These are phyloP conservation scores for Drosophila bunnanda DNA, from an alignment of 2,888 invertebrate species.

Conservation along the genomic window DNA sequence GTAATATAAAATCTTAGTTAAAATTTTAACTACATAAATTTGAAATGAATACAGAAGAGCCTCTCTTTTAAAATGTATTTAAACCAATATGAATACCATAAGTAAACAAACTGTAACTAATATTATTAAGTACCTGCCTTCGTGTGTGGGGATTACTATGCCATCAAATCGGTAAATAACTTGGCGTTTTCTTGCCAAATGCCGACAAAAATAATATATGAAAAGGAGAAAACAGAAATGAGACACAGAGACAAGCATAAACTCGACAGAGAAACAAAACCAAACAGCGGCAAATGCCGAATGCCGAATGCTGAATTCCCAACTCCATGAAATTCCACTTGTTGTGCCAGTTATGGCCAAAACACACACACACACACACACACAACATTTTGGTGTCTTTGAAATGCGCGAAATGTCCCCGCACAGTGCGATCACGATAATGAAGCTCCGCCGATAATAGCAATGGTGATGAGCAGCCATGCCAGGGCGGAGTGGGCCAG, in stretches of 20 bases:
- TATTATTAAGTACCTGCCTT: constrained; percentile 5
- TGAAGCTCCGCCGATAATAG: constrained; percentile 17
- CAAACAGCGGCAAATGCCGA: constrained; percentile 53
- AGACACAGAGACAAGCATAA: constrained; percentile 46
- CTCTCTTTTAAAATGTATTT: background rate
- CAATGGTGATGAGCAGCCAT: constrained; percentile 18
- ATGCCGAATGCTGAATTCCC: constrained; percentile 12
- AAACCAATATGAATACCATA: background rate
- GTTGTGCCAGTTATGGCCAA: constrained; percentile 70
- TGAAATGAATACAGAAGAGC: too few relatives aligned
- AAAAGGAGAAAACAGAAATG: constrained; percentile 48
- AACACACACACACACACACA: constrained; percentile 32
- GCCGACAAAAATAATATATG: constrained; percentile 27
- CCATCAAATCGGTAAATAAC: constrained; percentile 67
- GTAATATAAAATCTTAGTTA: too few relatives aligned
- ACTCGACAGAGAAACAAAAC: constrained; percentile 49
- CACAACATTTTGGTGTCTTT: constrained; percentile 59
- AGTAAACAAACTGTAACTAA: constrained; percentile 13
- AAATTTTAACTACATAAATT: background rate
- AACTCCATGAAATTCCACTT: constrained; percentile 42
- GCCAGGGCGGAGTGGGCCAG: constrained; percentile 36
- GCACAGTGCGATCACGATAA: constrained; percentile 29
- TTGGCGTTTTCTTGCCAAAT: constrained; percentile 73
- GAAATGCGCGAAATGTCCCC: constrained; percentile 67
- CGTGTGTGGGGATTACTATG: constrained; percentile 18